Conservation (phyloP, 1,140 invertebrate genomes). For the Papilio machaon region DNA sequence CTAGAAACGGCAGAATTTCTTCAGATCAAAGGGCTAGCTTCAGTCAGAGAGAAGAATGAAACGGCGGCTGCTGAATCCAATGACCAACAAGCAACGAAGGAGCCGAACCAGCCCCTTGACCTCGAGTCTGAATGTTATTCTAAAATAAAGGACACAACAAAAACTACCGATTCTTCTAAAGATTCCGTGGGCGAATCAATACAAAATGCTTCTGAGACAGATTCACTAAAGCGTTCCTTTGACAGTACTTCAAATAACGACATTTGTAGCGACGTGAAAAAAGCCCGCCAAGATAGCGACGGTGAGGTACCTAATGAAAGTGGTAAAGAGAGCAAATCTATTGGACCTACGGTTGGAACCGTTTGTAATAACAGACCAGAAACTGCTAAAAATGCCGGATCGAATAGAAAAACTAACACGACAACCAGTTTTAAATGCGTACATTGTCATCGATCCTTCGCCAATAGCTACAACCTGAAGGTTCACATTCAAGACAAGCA, state of each 20-base stretch:
- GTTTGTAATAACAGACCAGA: constrained; percentile 30
- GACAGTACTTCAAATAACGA: constrained; percentile 69
- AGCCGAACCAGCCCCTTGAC: constrained; percentile 50
- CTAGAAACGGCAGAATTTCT: constrained; percentile 91
- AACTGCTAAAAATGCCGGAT: constrained; percentile 69
- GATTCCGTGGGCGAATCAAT: constrained; percentile 50
- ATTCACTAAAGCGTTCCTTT: constrained; percentile 69
- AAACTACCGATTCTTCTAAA: constrained; percentile 53
- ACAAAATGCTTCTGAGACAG: constrained; percentile 62
- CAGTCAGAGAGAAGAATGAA: constrained; percentile 69
- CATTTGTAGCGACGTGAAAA: constrained; percentile 64
- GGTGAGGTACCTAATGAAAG: constrained; percentile 61
- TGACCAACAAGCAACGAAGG: constrained; percentile 47
- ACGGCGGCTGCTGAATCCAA: constrained; percentile 59
- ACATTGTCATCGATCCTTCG: constrained; percentile 83
- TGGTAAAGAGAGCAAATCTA: constrained; percentile 62
- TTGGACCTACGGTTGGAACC: constrained; percentile 45
- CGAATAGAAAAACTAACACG: constrained; percentile 72
- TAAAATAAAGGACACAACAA: constrained; percentile 60
- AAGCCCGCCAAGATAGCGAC: constrained; percentile 60
- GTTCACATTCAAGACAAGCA: constrained; percentile 84
- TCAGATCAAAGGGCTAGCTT: constrained; percentile 89
- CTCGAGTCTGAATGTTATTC: constrained; percentile 65
- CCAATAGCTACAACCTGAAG: constrained; percentile 84
- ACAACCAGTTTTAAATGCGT: constrained; percentile 81